Evolutionary conservation across 2,113 vertebrate species (phyloP).

Genomic region (Menidia beryllina): DNA sequence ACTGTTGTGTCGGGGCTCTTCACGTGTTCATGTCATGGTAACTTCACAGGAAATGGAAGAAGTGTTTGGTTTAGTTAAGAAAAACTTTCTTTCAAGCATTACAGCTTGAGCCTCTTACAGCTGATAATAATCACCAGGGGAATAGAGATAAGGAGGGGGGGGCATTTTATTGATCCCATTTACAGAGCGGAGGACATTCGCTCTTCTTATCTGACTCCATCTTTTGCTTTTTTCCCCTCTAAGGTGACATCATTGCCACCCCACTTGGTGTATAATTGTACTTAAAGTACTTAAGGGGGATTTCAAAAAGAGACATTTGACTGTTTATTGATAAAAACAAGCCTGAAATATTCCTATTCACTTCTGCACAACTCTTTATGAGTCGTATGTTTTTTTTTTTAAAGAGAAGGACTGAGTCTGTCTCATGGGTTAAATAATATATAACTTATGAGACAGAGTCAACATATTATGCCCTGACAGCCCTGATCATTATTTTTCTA

Average conservation of each 20-base stretch:
- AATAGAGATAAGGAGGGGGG: constrained; percentile 11
- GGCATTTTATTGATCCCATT: constrained; percentile 15
- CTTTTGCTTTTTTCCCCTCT: neutral
- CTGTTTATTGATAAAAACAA: too few species aligned
- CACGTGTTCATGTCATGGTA: constrained; percentile 31
- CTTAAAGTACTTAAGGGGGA: too few species aligned
- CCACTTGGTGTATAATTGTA: too few species aligned
- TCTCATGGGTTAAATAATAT: too few species aligned
- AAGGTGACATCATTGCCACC: neutral
- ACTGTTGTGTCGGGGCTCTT: constrained; percentile 9
- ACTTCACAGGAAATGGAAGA: constrained; percentile 28
- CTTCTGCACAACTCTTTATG: too few species aligned
- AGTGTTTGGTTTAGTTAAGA: neutral
- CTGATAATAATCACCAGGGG: constrained; percentile 29
- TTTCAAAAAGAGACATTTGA: too few species aligned
- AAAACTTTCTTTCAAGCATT: neutral
- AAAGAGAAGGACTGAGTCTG: too few species aligned
- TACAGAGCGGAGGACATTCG: neutral
- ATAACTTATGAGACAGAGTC: too few species aligned
- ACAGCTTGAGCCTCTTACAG: constrained; percentile 9
- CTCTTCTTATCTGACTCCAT: neutral
- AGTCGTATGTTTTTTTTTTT: too few species aligned
- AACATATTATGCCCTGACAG: too few species aligned
- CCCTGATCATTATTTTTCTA: too few species aligned
- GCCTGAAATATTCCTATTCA: too few species aligned